Evolutionary conservation across 2,888 invertebrate genomes (phyloP).

Genomic region (Tenthredo livida): DNA sequence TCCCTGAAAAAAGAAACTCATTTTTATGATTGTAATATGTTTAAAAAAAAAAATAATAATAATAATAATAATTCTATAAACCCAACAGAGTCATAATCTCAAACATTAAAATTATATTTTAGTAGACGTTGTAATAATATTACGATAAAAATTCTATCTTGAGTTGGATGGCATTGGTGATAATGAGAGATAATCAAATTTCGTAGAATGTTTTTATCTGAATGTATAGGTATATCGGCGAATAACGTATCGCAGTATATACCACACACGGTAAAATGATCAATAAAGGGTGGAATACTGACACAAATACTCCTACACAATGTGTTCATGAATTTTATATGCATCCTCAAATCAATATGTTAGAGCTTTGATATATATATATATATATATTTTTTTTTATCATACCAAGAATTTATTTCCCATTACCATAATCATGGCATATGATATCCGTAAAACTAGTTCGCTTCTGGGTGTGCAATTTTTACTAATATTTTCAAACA

Average conservation of each 20-base stretch:
- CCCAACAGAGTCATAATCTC: neutral
- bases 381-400: slow-evolving; percentile 18
- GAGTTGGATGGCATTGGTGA: neutral
- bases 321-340: slow-evolving; percentile 47
- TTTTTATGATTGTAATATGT: neutral
- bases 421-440: neutral
- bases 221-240: neutral
- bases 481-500: neutral
- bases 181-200: slow-evolving; percentile 35
- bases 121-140: neutral
- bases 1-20: slow-evolving; percentile 61
- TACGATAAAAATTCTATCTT: neutral
- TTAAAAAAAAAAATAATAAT: neutral
- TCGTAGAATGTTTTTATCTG: slow-evolving; percentile 18
- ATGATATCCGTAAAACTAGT: neutral
- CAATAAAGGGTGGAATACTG: slow-evolving; percentile 45
- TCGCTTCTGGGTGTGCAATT: neutral
- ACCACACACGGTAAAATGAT: slow-evolving; percentile 30
- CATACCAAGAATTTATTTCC: neutral
- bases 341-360: slow-evolving; percentile 39
- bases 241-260: slow-evolving; percentile 13
- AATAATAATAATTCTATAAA: neutral
- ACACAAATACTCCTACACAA: slow-evolving; percentile 34
- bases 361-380: neutral
- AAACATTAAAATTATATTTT: neutral